phyloP scores from a whole-genome alignment of 2,113 vertebrate genomes.

The Conger conger region DNA sequence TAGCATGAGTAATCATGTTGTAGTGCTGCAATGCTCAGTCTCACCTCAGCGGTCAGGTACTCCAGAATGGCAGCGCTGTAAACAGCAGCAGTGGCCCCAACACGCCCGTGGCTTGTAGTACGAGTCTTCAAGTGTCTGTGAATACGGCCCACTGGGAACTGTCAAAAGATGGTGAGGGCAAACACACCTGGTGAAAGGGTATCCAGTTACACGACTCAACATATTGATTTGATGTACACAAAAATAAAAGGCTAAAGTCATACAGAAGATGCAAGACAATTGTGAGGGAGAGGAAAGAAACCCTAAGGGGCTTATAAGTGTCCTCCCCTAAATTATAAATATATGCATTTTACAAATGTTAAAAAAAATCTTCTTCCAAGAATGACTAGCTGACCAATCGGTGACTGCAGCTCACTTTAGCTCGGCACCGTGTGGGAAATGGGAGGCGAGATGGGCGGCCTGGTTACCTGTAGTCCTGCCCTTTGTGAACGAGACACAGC shows the following conservation, averaged over 20 bases:
- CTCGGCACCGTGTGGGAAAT: background rate
- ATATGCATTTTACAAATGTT: no score
- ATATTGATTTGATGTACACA: background rate
- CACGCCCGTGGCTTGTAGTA: slow-evolving; percentile 83
- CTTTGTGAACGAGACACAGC: slow-evolving; percentile 85
- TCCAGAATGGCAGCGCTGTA: slow-evolving; percentile 86
- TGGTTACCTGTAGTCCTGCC: slow-evolving; percentile 82
- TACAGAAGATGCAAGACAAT: no score
- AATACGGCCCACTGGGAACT: slow-evolving; percentile 87
- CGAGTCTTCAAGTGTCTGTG: slow-evolving; percentile 86
- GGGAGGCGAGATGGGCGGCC: background rate
- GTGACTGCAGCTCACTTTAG: background rate
- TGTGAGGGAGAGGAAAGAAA: no score
- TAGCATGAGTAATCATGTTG: no score
- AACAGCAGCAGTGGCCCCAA: slow-evolving; percentile 82
- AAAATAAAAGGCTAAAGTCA: no score
- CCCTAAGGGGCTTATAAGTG: no score
- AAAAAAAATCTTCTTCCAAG: no score
- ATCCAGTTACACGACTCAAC: background rate
- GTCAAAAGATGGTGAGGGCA: slow-evolving; percentile 28
- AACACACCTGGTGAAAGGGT: slow-evolving; percentile 9
- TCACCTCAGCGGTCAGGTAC: slow-evolving; percentile 85
- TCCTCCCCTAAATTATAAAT: no score
- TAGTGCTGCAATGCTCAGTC: no score
- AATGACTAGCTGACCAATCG: background rate